Evolutionary conservation across 2,113 vertebrate genomes (phyloP), one percentile per base, ranked within the genome.

Genomic region (Pituophis catenifer): DNA sequence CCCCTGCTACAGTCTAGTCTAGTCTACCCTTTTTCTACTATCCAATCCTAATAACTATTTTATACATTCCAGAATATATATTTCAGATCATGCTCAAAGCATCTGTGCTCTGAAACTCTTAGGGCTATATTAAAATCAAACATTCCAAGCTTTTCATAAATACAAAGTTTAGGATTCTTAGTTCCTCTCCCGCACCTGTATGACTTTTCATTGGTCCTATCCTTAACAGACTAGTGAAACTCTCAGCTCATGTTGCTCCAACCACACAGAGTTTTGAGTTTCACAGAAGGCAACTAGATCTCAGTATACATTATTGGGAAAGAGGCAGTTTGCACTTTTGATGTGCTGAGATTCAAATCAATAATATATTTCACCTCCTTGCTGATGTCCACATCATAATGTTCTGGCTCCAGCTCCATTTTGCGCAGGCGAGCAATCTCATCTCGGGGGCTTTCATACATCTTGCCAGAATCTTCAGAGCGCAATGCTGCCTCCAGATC

Each of bases 341-440:
- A 19, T 50, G 59, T 19, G 15, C 21, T 65, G 50, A 53, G 26
- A 50, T 33, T 44, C 50, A 48, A 8, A 57, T 54, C 19, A 23
- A 5, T 9, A 0, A 88, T 0, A 1, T 0, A 1, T 3, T 95
- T 96, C 93, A 99, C 99, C 98, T 98, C 98, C 97, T 97, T 99
- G 94, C 19, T 96, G 93, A 99, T 98, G 95, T 99, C 98, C 93
- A 99, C 94, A 0, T 98, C 95, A 0, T 98, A 99, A 94, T 98
- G 97, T 88, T 99, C 98, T 0, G 98, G 98, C 81, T 99, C 98
- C 92, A 98, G 91, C 91, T 98, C 98, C 96, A 98, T 98, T 86
- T 98, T 98, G 50, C 99, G 97, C 33, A 99, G 98, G 0, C 99
- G 98, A 38, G 99, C 99, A 0, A 99, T 99, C 96, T 99, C 99